phyloP scores from a whole-genome alignment of 2,797 vertebrate species.

The Acanthis flammea region DNA sequence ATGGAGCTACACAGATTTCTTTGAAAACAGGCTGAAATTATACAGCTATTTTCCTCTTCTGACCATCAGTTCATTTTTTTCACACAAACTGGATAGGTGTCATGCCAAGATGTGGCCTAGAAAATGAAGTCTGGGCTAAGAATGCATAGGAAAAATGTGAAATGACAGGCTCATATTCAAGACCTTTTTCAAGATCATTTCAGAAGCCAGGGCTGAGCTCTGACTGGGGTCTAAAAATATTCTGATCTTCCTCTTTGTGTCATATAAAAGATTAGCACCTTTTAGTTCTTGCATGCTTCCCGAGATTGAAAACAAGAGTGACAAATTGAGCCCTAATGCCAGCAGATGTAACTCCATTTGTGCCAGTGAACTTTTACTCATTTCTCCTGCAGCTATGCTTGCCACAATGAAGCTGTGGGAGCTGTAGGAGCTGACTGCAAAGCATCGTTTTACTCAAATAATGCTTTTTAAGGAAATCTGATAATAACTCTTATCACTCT shows the following conservation, averaged over 20 bases:
- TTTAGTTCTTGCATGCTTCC: not conserved
- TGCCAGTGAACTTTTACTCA: not conserved
- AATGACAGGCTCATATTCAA: not conserved
- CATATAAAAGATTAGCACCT: not conserved
- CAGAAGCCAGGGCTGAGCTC: not conserved
- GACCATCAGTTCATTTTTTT: not conserved
- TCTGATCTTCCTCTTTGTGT: not conserved
- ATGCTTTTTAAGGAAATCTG: not conserved
- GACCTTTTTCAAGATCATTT: not conserved
- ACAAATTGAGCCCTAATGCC: slow-evolving; percentile 21
- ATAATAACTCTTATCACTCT: not conserved
- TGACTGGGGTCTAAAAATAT: not conserved
- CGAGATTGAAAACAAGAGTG: not conserved
- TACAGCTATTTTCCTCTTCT: not conserved
- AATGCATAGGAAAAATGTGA: not conserved
- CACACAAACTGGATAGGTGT: not conserved
- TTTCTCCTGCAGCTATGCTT: not conserved
- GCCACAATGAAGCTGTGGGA: not conserved
- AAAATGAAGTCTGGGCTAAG: not conserved
- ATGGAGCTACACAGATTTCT: not conserved
- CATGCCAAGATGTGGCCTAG: not conserved
- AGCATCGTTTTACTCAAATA: not conserved
- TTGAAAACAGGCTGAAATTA: not conserved
- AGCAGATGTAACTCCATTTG: slow-evolving; percentile 24
- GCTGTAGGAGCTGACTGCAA: not conserved